phyloP scores from a whole-genome alignment of 2,888 invertebrate species.

The Trichacis sp. region DNA sequence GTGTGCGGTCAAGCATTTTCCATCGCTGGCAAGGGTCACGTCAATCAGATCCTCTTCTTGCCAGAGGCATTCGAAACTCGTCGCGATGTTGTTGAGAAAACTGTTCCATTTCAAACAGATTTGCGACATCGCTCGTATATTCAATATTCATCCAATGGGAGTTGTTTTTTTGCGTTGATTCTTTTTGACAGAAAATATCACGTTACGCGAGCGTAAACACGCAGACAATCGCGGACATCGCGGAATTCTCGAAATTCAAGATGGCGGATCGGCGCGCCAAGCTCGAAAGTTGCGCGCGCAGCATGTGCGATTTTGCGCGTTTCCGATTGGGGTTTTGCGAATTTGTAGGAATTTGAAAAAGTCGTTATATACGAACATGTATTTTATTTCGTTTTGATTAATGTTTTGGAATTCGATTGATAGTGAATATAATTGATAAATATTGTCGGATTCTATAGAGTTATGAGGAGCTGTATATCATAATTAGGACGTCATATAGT shows the following conservation, averaged over 20 bases:
- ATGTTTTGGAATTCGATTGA: too few species aligned
- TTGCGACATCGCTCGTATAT: constrained; percentile 18
- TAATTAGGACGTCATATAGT: too few species aligned
- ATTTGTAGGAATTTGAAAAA: too few species aligned
- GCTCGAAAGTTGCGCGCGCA: constrained; percentile 45
- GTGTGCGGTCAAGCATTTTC: constrained; percentile 77
- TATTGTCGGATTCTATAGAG: too few species aligned
- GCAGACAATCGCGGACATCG: background rate
- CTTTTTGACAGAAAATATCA: background rate
- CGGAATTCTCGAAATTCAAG: constrained; percentile 9
- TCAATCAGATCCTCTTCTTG: constrained; percentile 77
- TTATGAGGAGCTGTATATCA: too few species aligned
- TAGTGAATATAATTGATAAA: too few species aligned
- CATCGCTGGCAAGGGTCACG: constrained; percentile 77
- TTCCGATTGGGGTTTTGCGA: too few species aligned
- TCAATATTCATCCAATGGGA: too few species aligned
- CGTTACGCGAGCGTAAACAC: background rate
- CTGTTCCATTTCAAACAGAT: constrained; percentile 81
- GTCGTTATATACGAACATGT: too few species aligned
- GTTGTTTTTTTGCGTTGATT: too few species aligned
- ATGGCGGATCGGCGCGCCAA: constrained; percentile 47
- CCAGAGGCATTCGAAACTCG: constrained; percentile 75
- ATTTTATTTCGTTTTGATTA: too few species aligned
- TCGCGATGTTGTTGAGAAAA: constrained; percentile 75
- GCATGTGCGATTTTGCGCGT: background rate